A percentile compares a stretch with the other conserved stretches of the same genome.
Conservation (phyloP, 2,797 vertebrate species). For the Crossoptilon crossoptilon region DNA sequence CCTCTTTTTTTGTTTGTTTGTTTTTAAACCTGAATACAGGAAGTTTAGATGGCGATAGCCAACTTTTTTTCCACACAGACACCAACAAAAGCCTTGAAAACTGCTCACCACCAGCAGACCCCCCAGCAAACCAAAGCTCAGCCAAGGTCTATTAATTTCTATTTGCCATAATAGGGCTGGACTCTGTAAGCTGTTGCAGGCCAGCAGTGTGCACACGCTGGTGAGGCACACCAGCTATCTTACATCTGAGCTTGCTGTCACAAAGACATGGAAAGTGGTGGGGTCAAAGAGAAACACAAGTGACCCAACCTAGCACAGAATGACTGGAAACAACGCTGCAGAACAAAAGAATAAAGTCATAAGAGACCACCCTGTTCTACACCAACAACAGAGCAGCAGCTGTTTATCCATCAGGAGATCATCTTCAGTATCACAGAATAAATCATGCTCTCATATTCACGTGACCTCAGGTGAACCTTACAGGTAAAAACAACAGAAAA, state of each 20-base stretch:
- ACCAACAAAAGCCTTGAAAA: neutral
- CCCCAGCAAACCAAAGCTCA: neutral
- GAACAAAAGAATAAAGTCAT: neutral
- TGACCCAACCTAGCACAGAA: neutral
- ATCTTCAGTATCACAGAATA: slow-evolving; percentile 10
- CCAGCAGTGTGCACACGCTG: neutral
- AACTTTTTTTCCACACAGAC: neutral
- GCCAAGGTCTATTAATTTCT: neutral
- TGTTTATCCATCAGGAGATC: neutral
- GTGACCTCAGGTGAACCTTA: neutral
- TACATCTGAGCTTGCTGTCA: neutral
- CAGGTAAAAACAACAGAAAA: neutral
- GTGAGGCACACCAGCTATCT: neutral
- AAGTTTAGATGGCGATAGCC: neutral
- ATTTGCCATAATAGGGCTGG: neutral
- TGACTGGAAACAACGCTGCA: neutral
- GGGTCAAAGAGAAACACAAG: neutral
- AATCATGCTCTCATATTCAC: neutral
- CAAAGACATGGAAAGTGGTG: neutral
- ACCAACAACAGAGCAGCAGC: neutral
- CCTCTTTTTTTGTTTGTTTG: neutral
- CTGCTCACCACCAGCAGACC: neutral
- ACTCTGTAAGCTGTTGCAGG: neutral
- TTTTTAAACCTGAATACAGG: neutral
- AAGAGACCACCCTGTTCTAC: neutral